Conservation (phyloP, 2,113 vertebrate genomes). For the Leiothrix lutea region DNA sequence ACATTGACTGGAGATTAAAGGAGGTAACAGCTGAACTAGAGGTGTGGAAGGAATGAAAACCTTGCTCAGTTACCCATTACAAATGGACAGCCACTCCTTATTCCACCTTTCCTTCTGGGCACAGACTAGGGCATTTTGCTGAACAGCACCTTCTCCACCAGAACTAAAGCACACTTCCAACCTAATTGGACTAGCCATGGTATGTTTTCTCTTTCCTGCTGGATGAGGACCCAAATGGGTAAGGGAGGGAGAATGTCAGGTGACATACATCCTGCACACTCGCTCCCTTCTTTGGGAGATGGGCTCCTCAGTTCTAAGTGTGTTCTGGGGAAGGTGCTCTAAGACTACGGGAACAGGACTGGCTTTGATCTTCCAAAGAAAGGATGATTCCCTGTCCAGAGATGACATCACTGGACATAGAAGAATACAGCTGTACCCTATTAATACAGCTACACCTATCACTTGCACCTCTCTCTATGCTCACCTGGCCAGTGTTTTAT, state of each 20-base stretch:
- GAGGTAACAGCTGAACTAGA: neutral
- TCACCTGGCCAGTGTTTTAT: neutral
- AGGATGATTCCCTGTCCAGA: neutral
- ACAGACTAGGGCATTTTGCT: neutral
- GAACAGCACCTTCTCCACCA: neutral
- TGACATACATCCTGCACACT: neutral
- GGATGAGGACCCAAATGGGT: neutral
- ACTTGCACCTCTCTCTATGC: neutral
- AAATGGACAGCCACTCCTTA: neutral
- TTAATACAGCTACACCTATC: neutral
- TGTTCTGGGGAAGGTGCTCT: neutral
- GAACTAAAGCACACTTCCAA: neutral
- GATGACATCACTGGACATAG: neutral
- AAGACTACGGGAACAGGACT: neutral
- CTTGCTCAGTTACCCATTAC: neutral
- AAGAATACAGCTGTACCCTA: neutral
- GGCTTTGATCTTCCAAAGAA: neutral
- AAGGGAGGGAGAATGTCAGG: neutral
- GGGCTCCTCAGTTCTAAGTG: neutral
- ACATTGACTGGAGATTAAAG: neutral
- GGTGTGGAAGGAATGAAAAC: neutral
- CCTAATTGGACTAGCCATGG: accelerated
- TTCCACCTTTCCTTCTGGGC: neutral
- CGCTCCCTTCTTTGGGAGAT: neutral
- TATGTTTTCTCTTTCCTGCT: neutral